Conservation (phyloP, 1,140 invertebrate genomes). For the Episyrphus balteatus region DNA sequence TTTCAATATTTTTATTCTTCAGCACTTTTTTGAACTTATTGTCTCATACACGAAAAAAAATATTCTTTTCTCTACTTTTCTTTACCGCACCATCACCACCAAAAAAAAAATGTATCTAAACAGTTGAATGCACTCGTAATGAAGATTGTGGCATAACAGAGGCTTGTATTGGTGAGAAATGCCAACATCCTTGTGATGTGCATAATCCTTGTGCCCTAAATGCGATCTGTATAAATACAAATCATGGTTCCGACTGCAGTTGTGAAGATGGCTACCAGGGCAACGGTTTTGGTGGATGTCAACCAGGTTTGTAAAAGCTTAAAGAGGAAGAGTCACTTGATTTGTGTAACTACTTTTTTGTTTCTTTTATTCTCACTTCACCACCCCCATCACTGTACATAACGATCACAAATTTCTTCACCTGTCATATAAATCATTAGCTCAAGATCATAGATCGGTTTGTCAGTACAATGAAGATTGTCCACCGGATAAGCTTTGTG, state of each 20-base stretch:
- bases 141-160: constrained; percentile 68
- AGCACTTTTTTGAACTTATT: constrained; percentile 11
- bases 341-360: constrained; percentile 13
- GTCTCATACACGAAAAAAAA: constrained; percentile 26
- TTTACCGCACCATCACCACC: not conserved
- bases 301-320: constrained; percentile 48
- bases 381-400: constrained; percentile 21
- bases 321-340: constrained; percentile 12
- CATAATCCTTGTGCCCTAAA: constrained; percentile 72
- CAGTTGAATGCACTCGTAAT: constrained; percentile 70
- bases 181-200: constrained; percentile 69
- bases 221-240: constrained; percentile 78
- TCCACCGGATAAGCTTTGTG: constrained; percentile 66
- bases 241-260: constrained; percentile 73
- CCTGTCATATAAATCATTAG: no score
- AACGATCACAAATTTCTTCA: no score
- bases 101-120: constrained; percentile 34
- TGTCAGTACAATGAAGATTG: constrained; percentile 87
- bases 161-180: constrained; percentile 68
- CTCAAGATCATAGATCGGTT: constrained; percentile 47
- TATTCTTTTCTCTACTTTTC: constrained; percentile 34
- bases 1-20: not conserved
- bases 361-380: constrained; percentile 30
- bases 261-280: constrained; percentile 76
- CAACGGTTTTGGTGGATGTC: constrained; percentile 69